Percentiles rank a stretch among this genome's conserved stretches.
phyloP scores from a whole-genome alignment of 92 coral and sea anemone species.

The Epizoanthus illoricatus region DNA sequence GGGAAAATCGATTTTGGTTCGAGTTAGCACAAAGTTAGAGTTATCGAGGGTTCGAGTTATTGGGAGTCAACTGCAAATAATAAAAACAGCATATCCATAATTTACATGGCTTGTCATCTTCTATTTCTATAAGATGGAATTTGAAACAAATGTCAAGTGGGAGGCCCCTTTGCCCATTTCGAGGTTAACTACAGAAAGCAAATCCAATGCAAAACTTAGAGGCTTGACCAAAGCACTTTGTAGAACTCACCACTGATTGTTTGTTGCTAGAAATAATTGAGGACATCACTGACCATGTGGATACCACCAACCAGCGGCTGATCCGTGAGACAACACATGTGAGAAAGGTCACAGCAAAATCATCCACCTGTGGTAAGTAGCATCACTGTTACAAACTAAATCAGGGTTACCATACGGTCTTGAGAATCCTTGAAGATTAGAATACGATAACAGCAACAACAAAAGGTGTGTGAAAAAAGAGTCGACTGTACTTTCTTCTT shows the following conservation, averaged over 20 bases:
- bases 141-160: background rate
- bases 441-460: background rate
- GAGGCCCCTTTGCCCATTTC: background rate
- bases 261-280: conserved; percentile 79
- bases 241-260: background rate
- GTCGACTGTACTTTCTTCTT: too few relatives aligned
- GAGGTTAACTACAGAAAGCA: background rate
- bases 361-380: conserved; percentile 93
- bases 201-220: too few relatives aligned
- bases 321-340: conserved; percentile 87
- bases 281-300: conserved; percentile 76
- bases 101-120: too few relatives aligned
- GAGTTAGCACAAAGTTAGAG: too few relatives aligned
- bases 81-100: too few relatives aligned
- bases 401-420: too few relatives aligned
- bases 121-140: too few relatives aligned
- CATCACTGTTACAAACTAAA: background rate
- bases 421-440: too few relatives aligned
- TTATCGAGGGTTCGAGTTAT: too few relatives aligned
- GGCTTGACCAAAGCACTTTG: background rate
- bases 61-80: too few relatives aligned
- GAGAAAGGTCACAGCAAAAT: conserved; percentile 80
- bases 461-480: too few relatives aligned
- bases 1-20: too few relatives aligned
- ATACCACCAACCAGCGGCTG: conserved; percentile 75